These are phyloP conservation scores for Eulemur macaco DNA, from an alignment of 2,113 vertebrate species.

Conservation along the genomic window DNA sequence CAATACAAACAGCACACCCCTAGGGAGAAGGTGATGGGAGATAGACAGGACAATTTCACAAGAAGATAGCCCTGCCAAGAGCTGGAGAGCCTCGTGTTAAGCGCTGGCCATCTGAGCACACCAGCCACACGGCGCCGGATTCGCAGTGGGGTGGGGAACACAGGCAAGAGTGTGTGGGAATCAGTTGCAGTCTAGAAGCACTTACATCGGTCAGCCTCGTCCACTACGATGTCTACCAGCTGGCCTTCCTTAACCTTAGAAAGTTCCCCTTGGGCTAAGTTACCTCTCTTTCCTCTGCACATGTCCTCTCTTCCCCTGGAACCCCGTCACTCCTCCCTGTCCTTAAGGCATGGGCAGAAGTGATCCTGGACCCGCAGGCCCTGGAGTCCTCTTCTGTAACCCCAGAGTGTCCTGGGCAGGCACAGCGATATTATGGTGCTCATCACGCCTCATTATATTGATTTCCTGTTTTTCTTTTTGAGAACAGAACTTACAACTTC, in stretches of 20 bases:
- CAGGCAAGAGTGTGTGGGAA: neutral
- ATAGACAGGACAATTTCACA: neutral
- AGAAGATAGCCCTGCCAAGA: neutral
- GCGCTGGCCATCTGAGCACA: neutral
- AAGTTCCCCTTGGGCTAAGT: neutral
- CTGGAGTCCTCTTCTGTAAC: neutral
- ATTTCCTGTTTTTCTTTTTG: neutral
- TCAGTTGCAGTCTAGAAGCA: neutral
- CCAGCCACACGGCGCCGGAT: accelerated
- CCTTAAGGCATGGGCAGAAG: neutral
- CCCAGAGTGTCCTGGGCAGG: accelerated
- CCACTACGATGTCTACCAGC: neutral
- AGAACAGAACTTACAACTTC: neutral
- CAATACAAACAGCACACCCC: neutral
- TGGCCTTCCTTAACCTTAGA: neutral
- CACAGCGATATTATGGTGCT: neutral
- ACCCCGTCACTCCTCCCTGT: accelerated
- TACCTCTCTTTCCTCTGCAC: neutral
- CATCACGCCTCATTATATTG: neutral
- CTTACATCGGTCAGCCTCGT: neutral
- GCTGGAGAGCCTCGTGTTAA: neutral
- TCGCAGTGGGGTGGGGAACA: accelerated
- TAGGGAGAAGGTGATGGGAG: neutral
- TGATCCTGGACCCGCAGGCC: neutral
- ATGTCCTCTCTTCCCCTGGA: neutral